These are phyloP conservation scores for Acleris cristana DNA, from an alignment of 2,888 invertebrate genomes.

Conservation along the genomic window DNA sequence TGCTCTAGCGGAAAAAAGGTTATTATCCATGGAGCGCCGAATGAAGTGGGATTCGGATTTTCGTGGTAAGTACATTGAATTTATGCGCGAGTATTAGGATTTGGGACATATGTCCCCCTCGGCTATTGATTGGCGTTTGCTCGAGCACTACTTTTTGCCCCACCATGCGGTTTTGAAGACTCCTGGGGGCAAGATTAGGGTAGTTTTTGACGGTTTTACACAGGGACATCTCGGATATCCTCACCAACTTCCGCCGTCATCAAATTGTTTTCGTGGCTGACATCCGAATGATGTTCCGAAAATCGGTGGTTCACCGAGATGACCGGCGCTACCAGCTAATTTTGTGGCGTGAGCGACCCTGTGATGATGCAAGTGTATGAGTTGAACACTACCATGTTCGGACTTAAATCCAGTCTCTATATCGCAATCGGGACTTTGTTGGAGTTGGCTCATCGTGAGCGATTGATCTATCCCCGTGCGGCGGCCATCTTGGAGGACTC, in stretches of 20 bases:
- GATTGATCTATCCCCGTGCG: neutral
- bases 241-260: neutral
- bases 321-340: slow-evolving; percentile 18
- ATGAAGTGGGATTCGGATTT: neutral
- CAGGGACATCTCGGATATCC: neutral
- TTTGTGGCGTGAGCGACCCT: slow-evolving; percentile 15
- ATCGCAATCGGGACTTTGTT: neutral
- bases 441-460: neutral
- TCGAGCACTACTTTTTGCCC: neutral
- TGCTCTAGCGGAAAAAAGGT: neutral
- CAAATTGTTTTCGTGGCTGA: slow-evolving; percentile 2
- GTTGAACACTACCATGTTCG: neutral
- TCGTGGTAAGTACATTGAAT: neutral
- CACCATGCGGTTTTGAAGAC: neutral
- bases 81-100: neutral
- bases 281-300: slow-evolving; percentile 14
- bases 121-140: neutral
- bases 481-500: neutral
- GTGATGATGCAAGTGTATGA: slow-evolving; percentile 7
- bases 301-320: slow-evolving; percentile 5
- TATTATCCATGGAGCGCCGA: neutral
- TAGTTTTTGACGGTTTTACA: neutral
- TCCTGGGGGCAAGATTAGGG: neutral
- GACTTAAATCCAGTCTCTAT: neutral
- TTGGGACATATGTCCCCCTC: neutral